These are phyloP conservation scores for Pterocles gutturalis DNA, from an alignment of 2,113 vertebrate genomes.

Conservation along the genomic window DNA sequence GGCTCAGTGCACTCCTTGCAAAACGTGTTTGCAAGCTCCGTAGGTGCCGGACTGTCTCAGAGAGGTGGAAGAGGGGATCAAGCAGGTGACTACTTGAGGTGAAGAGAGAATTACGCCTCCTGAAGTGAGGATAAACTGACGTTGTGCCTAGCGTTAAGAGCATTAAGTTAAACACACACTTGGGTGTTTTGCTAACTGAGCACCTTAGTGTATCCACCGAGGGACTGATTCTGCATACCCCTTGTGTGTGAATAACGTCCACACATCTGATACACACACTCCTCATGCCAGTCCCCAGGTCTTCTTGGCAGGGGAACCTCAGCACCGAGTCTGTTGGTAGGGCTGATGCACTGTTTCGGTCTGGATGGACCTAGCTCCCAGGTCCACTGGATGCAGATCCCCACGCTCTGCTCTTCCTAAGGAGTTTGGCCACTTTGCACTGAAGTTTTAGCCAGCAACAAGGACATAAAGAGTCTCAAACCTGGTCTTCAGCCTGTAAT, in stretches of 20 bases:
- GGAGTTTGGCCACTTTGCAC: neutral
- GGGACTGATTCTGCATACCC: neutral
- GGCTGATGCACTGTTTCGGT: neutral
- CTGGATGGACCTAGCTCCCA: neutral
- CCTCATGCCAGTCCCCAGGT: neutral
- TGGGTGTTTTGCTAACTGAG: neutral
- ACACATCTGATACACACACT: neutral
- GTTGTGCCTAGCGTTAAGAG: rapidly evolving
- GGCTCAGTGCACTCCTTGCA: rapidly evolving
- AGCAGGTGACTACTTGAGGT: neutral
- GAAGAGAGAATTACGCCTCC: neutral
- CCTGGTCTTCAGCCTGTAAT: neutral
- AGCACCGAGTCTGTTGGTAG: neutral
- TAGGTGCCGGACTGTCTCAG: neutral
- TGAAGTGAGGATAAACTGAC: neutral
- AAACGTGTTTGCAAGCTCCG: neutral
- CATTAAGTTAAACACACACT: neutral
- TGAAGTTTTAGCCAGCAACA: neutral
- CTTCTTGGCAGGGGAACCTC: neutral
- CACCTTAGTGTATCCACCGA: neutral
- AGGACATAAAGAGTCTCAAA: neutral
- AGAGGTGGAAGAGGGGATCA: neutral
- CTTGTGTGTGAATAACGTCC: neutral
- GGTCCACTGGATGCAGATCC: neutral
- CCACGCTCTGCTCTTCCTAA: neutral